Evolutionary conservation across 2,797 vertebrate species (phyloP).

Genomic region (Otolemur crassicaudatus): DNA sequence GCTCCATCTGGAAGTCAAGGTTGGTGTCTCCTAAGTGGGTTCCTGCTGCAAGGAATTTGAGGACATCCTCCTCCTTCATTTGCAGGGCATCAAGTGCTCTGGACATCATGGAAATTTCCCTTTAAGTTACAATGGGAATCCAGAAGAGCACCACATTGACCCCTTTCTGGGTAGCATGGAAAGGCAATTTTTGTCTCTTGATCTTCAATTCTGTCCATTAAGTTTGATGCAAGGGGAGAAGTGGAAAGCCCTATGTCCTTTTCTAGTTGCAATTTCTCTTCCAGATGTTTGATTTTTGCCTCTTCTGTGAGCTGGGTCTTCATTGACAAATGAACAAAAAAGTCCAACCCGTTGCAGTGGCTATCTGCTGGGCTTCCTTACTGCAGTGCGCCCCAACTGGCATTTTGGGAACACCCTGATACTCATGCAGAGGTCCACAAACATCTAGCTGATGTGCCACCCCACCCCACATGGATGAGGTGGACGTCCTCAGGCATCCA

Average conservation of each 20-base stretch:
- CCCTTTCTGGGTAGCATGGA: neutral
- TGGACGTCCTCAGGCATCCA: neutral
- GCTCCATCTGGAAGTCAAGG: neutral
- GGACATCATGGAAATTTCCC: neutral
- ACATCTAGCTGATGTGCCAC: neutral
- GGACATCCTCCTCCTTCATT: neutral
- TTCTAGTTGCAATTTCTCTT: neutral
- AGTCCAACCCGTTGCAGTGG: neutral
- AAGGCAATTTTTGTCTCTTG: too few species aligned
- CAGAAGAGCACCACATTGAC: neutral
- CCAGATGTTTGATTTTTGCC: neutral
- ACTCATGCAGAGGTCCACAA: neutral
- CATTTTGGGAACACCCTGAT: neutral
- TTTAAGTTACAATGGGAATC: neutral
- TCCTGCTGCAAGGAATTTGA: neutral
- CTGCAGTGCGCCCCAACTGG: neutral
- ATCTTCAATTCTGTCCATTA: neutral
- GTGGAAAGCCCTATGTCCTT: neutral
- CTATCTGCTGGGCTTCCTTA: neutral
- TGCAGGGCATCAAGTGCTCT: neutral
- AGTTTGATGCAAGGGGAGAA: neutral
- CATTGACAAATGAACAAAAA: neutral
- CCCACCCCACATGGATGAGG: neutral
- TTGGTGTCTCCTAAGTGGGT: neutral
- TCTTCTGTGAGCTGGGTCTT: neutral